phyloP scores from a whole-genome alignment of 2,888 invertebrate genomes.

The Drosophila diplacantha region DNA sequence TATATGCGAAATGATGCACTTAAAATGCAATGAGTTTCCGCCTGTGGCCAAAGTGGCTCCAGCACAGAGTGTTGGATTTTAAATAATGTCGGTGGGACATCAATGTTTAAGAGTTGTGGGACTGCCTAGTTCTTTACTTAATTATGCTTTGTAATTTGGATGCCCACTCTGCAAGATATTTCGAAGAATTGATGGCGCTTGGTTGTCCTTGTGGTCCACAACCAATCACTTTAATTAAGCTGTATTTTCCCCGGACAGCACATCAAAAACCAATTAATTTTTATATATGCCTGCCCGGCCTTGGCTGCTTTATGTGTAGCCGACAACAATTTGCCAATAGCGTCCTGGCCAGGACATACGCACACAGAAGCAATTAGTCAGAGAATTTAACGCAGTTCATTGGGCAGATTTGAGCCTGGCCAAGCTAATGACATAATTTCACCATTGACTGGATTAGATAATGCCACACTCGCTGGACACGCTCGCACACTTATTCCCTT shows the following conservation, averaged over 20 bases:
- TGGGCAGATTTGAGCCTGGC: constrained; percentile 59
- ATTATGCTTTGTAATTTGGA: no score
- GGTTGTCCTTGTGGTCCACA: constrained; percentile 1
- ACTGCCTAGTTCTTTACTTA: no score
- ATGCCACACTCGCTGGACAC: constrained; percentile 14
- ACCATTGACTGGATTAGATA: constrained; percentile 50
- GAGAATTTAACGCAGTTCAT: constrained; percentile 64
- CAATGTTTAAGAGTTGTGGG: not conserved
- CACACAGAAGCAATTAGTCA: constrained; percentile 65
- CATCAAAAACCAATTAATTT: constrained; percentile 66
- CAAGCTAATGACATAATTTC: constrained; percentile 66
- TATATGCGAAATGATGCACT: constrained; percentile 41
- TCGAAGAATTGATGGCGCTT: not conserved
- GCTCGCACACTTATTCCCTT: constrained; percentile 6
- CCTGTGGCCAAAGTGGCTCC: not conserved
- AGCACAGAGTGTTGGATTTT: not conserved
- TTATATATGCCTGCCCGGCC: constrained; percentile 43
- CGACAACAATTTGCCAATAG: constrained; percentile 33
- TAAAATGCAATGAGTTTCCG: constrained; percentile 28
- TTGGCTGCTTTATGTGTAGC: constrained; percentile 18
- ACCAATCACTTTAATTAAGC: constrained; percentile 33
- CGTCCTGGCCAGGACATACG: constrained; percentile 45
- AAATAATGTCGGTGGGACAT: constrained; percentile 4
- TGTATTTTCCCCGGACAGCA: constrained; percentile 14
- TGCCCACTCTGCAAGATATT: not conserved